phyloP scores from a whole-genome alignment of 2,113 vertebrate species.

The Eclectus roratus region DNA sequence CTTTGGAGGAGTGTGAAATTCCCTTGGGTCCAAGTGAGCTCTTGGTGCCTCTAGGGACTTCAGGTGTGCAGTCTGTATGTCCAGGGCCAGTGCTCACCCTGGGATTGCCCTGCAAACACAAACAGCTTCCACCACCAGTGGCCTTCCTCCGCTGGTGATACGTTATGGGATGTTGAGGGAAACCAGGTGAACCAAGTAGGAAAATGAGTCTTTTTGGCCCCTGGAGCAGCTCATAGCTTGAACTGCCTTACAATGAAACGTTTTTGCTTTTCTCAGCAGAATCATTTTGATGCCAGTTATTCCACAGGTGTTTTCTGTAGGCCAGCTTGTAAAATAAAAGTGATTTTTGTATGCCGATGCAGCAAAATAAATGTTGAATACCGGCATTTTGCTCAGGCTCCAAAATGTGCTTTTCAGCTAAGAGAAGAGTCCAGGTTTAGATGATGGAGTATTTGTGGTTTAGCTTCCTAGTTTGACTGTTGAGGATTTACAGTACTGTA shows the following conservation, averaged over 20 bases:
- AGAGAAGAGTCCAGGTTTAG: not conserved
- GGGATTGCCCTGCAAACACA: not conserved
- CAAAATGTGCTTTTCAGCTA: not conserved
- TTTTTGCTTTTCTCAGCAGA: not conserved
- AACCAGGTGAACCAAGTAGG: not conserved
- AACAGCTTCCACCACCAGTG: not conserved
- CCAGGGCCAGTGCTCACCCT: not conserved
- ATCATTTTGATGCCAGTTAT: not conserved
- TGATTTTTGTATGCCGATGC: not conserved
- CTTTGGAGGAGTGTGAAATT: not conserved
- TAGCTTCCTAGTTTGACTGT: not conserved
- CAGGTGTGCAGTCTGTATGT: not conserved
- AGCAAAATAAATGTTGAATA: not conserved
- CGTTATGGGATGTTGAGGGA: not conserved
- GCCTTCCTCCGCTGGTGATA: not conserved
- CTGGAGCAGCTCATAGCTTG: not conserved
- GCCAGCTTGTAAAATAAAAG: not conserved
- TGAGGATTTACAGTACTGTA: slow-evolving; percentile 13
- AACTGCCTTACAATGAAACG: not conserved
- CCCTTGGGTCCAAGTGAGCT: not conserved
- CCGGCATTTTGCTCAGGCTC: not conserved
- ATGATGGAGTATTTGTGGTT: not conserved
- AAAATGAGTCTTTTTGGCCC: not conserved
- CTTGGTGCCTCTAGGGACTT: not conserved
- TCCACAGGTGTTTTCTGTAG: slow-evolving; percentile 11